Evolutionary conservation across 2,113 vertebrate genomes (phyloP).

Genomic region (Motacilla alba): DNA sequence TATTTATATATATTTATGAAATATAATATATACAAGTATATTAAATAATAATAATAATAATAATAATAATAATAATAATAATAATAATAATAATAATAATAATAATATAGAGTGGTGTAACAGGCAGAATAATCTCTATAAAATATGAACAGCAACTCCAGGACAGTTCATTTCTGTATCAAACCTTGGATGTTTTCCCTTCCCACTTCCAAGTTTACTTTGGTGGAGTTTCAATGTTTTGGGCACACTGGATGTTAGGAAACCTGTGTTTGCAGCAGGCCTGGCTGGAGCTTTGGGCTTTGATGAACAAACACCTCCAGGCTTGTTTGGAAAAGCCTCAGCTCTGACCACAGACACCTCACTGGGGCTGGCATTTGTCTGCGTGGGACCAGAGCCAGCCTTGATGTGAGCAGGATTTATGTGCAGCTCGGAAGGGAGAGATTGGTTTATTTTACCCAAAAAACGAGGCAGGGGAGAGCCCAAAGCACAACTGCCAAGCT

Average conservation of each 20-base stretch:
- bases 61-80: too few relatives aligned
- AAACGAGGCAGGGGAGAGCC: background rate
- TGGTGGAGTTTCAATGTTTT: background rate
- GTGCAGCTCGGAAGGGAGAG: background rate
- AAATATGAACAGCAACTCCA: background rate
- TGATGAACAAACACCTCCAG: slow-evolving; percentile 26
- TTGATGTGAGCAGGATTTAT: background rate
- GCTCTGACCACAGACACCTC: slow-evolving; percentile 4
- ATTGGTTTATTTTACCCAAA: background rate
- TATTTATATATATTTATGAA: too few relatives aligned
- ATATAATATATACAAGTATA: too few relatives aligned
- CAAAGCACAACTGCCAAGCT: background rate
- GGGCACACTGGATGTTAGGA: background rate
- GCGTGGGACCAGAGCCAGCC: background rate
- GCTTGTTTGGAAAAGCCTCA: slow-evolving; percentile 8
- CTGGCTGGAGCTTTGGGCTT: background rate
- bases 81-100: too few relatives aligned
- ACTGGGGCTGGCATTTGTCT: background rate
- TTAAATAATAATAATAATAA: too few relatives aligned
- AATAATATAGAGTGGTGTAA: background rate
- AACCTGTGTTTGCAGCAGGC: background rate
- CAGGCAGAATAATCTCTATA: background rate
- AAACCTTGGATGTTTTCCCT: background rate
- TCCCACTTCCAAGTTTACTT: background rate
- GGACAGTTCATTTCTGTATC: background rate